Base-by-base conservation (phyloP, 1,140 invertebrate genomes). In the Heliconius hermathena region DNA sequence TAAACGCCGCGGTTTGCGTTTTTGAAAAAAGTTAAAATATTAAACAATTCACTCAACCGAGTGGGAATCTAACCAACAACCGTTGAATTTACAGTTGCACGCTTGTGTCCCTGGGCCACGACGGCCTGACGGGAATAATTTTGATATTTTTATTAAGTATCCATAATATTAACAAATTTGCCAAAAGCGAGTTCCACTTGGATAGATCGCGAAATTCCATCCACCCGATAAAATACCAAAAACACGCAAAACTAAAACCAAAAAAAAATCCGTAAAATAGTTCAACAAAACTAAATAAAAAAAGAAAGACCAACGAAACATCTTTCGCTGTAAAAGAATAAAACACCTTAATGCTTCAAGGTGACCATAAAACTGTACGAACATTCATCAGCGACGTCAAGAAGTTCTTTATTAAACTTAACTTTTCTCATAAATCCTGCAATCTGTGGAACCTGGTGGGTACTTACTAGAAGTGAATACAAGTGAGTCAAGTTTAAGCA, bases 351-450 rank as follows among this genome's bases (percentile, higher is more conserved):
- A 66, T 29, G 57, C n/a, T 70, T 46, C 22, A 76, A 76, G 54
- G 74, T 66, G 60, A 60, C 20, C 74, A 76, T 76, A 70, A 75
- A 75, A 75, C 33, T n/a, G n/a, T 22, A 66, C 20, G 9, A 66
- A 66, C 60, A 66, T 66, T 66, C 74, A 75, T 75, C 74, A 71
- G 52, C 20, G 49, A n/a, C 54, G 74, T 76, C 60, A 36, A 26
- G 29, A 76, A 76, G 36, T 76, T 76, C 74, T 76, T 76, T 54
- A 76, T 70, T 76, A 76, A 70, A 76, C 13, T 38, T 33, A 76
- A 76, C 57, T 76, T 76, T 70, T 16, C 38, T 76, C 74, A 76
- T 76, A 76, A 76, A 70, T 38, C 74, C 38, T 36, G 38, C 46
- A 46, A 66, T 76, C 60, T 76, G 74, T 22, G 49, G 57, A 76